These are phyloP conservation scores for Kryptopterus vitreolus DNA, from an alignment of 2,797 vertebrate species.

Conservation along the genomic window DNA sequence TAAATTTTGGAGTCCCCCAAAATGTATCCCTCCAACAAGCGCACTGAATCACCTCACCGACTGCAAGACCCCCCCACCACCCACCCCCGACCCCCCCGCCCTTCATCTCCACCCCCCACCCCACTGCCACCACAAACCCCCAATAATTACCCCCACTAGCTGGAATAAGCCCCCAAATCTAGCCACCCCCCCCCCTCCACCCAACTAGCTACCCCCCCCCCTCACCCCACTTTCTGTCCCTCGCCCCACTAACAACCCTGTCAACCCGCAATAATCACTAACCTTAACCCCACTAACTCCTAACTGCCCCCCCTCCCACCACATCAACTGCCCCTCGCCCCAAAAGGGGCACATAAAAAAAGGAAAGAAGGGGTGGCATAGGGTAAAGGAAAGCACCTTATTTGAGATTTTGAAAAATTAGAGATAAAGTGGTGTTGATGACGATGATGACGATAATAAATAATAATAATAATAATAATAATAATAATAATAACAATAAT, in stretches of 20 bases:
- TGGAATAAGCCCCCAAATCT: slow-evolving; percentile 15
- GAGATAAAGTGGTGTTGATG: too few species aligned
- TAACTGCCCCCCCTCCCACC: slow-evolving; percentile 31
- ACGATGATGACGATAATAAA: too few species aligned
- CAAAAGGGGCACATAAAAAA: slow-evolving; percentile 23
- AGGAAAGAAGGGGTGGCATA: neutral
- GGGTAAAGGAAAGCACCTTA: neutral
- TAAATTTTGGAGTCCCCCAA: neutral
- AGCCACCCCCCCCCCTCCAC: neutral
- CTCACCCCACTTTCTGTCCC: slow-evolving; percentile 20
- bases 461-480: too few species aligned
- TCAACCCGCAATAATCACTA: slow-evolving; percentile 15
- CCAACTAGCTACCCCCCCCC: neutral
- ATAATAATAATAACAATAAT: too few species aligned
- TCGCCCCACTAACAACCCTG: neutral
- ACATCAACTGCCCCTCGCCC: slow-evolving; percentile 21
- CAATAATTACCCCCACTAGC: slow-evolving; percentile 22
- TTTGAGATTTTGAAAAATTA: too few species aligned
- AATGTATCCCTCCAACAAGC: slow-evolving; percentile 1
- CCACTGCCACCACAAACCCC: too few species aligned
- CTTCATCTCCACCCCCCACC: too few species aligned
- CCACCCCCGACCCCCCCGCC: too few species aligned
- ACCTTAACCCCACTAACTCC: slow-evolving; percentile 25
- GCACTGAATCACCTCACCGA: neutral
- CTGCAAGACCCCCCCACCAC: neutral